Evolutionary conservation across 2,797 vertebrate species (phyloP).

Genomic region (Salmo trutta): DNA sequence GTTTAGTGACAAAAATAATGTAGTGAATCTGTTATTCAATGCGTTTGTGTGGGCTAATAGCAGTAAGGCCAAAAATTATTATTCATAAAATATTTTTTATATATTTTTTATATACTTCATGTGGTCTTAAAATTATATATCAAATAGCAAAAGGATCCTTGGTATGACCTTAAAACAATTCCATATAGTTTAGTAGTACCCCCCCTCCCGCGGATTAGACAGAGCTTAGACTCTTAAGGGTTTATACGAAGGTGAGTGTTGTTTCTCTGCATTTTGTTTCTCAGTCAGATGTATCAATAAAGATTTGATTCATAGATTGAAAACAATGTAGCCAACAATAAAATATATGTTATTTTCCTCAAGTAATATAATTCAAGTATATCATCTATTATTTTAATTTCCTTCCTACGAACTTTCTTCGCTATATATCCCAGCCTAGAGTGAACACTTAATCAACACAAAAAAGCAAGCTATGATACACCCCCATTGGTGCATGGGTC

Average conservation of each 20-base stretch:
- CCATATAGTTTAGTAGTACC: too few relatives aligned
- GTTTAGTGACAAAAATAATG: too few relatives aligned
- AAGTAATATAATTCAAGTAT: neutral
- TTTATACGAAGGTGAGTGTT: neutral
- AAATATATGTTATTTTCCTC: neutral
- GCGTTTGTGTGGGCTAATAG: neutral
- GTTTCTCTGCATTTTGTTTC: neutral
- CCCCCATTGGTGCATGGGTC: constrained; percentile 32
- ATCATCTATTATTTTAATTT: neutral
- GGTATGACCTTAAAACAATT: too few relatives aligned
- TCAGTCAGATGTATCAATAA: constrained; percentile 19
- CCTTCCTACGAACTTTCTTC: neutral
- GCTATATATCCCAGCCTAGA: neutral
- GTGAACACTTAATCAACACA: neutral
- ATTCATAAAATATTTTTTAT: too few relatives aligned
- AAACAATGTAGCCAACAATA: constrained; percentile 18
- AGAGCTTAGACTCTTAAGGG: constrained; percentile 30
- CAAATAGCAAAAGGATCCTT: too few relatives aligned
- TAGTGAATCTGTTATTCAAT: too few relatives aligned
- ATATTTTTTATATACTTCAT: too few relatives aligned
- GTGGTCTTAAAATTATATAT: too few relatives aligned
- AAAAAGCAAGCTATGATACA: constrained; percentile 49
- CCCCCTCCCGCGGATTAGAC: too few relatives aligned
- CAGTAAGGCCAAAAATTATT: neutral
- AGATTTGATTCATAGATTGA: constrained; percentile 17